Conservation (phyloP, 1,140 invertebrate species). For the Trachymyrmex septentrionalis region DNA sequence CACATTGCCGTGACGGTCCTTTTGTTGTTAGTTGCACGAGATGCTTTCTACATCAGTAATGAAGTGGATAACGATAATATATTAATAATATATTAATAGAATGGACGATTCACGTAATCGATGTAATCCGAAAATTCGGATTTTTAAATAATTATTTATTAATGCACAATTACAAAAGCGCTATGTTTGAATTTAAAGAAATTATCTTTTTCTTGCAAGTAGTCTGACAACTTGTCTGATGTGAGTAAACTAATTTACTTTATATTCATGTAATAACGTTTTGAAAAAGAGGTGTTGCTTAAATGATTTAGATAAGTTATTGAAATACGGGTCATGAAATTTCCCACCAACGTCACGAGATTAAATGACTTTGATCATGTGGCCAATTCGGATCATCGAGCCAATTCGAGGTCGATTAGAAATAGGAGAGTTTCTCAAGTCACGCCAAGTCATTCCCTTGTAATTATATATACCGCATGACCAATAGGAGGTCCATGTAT, state of each 20-base stretch:
- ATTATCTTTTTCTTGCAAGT: neutral
- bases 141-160: neutral
- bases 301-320: slow-evolving; percentile 60
- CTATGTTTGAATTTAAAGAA: neutral
- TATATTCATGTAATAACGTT: neutral
- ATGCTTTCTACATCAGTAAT: neutral
- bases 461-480: slow-evolving; percentile 84
- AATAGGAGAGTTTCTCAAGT: slow-evolving; percentile 69
- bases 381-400: slow-evolving; percentile 61
- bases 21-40: neutral
- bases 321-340: slow-evolving; percentile 50
- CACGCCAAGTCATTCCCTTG: slow-evolving; percentile 83
- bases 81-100: neutral
- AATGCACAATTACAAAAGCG: neutral
- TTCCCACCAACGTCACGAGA: slow-evolving; percentile 79
- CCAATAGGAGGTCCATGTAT: slow-evolving; percentile 82
- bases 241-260: neutral
- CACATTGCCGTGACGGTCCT: slow-evolving; percentile 6
- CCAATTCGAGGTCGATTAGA: slow-evolving; percentile 78
- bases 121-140: neutral
- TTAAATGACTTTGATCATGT: slow-evolving; percentile 81
- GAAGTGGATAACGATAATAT: neutral
- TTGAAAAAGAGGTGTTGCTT: neutral
- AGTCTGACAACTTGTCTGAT: neutral
- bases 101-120: neutral